phyloP scores from a whole-genome alignment of 2,888 invertebrate species.

The Steinernema carpocapsae region DNA sequence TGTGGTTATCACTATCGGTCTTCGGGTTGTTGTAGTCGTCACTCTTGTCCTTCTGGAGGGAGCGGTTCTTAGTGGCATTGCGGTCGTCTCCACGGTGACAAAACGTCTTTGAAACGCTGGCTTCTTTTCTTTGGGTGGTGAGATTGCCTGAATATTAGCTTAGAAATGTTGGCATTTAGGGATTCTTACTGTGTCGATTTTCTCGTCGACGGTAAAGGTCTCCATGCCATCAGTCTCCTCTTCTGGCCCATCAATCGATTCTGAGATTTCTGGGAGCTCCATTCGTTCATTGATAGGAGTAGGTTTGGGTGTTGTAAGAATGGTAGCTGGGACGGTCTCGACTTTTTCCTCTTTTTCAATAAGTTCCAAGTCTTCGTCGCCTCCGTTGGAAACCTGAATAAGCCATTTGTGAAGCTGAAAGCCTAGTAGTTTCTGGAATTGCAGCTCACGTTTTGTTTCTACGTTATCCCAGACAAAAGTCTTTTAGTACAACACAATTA shows the following conservation, averaged over 20 bases:
- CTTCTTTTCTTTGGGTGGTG: slow-evolving; percentile 8
- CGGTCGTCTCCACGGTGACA: slow-evolving; percentile 23
- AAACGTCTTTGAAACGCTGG: slow-evolving; percentile 3
- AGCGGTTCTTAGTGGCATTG: slow-evolving; percentile 27
- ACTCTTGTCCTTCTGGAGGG: neutral
- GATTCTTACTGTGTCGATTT: slow-evolving; percentile 1
- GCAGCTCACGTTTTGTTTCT: neutral
- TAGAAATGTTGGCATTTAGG: too few species aligned
- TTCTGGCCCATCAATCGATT: slow-evolving; percentile 45
- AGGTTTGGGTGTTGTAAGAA: neutral
- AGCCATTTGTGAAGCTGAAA: too few species aligned
- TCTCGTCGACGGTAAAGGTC: slow-evolving; percentile 37
- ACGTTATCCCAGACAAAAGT: neutral
- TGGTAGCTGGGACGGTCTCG: neutral
- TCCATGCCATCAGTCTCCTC: slow-evolving; percentile 13
- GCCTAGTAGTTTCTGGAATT: neutral
- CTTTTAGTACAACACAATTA: neutral
- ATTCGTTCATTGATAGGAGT: slow-evolving; percentile 26
- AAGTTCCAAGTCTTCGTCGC: slow-evolving; percentile 44
- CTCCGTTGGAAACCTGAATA: slow-evolving; percentile 44
- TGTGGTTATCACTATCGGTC: slow-evolving; percentile 4
- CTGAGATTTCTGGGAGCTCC: slow-evolving; percentile 52
- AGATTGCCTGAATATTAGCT: neutral
- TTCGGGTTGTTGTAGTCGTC: slow-evolving; percentile 9
- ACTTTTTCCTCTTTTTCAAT: slow-evolving; percentile 39